Percentiles rank a stretch among this genome's conserved stretches.
These are phyloP conservation scores for Dolichomitus sp. DNA, from an alignment of 2,888 invertebrate species.

Conservation along the genomic window DNA sequence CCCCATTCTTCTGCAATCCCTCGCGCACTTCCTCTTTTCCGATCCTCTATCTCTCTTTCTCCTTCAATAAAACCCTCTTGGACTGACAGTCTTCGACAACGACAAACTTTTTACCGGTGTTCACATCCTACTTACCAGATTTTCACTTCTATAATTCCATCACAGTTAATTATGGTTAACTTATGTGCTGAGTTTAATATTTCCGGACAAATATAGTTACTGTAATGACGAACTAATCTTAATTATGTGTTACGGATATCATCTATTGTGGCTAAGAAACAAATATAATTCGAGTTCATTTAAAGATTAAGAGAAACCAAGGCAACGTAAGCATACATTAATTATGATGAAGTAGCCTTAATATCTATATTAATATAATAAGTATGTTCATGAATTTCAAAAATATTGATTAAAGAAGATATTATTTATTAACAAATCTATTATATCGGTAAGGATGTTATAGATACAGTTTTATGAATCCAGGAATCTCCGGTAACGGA, in stretches of 20 bases:
- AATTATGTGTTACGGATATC: no score
- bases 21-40: constrained; percentile 37
- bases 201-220: background rate
- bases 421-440: background rate
- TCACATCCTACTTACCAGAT: constrained; percentile 38
- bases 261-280: no score
- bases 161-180: constrained; percentile 29
- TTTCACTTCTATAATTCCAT: constrained; percentile 27
- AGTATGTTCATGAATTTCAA: background rate
- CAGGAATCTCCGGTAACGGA: background rate
- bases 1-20: constrained; percentile 45
- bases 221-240: no score
- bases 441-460: background rate
- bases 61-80: constrained; percentile 14
- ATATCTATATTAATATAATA: background rate
- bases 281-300: no score
- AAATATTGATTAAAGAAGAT: background rate
- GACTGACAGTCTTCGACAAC: constrained; percentile 48
- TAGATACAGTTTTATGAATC: background rate
- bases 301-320: no score
- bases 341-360: no score
- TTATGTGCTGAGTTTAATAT: background rate
- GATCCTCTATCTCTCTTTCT: constrained; percentile 29
- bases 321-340: no score
- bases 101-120: constrained; percentile 49